These are phyloP conservation scores for Miniopterus natalensis DNA, from an alignment of 2,113 vertebrate species.

Conservation along the genomic window DNA sequence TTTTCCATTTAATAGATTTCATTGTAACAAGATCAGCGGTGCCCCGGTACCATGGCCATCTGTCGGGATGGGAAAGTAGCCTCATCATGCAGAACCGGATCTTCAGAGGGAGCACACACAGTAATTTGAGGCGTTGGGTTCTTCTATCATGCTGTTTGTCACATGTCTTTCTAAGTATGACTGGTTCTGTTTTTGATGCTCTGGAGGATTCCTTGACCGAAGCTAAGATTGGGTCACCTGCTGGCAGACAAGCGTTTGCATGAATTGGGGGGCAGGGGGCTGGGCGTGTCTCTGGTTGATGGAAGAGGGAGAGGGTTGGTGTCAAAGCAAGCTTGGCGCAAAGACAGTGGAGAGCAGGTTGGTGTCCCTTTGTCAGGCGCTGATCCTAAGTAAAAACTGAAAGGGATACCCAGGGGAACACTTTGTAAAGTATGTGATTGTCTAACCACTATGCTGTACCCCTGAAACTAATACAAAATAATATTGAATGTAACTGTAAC, in stretches of 20 bases:
- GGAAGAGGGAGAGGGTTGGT: background rate
- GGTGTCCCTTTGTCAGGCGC: background rate
- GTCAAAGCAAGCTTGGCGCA: background rate
- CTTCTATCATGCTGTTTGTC: background rate
- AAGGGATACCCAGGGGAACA: background rate
- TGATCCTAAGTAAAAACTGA: background rate
- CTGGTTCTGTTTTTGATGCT: background rate
- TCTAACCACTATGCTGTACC: background rate
- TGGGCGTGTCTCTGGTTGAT: background rate
- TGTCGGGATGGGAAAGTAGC: conserved; percentile 19
- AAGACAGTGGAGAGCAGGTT: background rate
- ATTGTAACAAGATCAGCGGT: conserved; percentile 59
- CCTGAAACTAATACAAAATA: too few relatives aligned
- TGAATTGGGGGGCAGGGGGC: background rate
- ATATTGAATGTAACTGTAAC: background rate
- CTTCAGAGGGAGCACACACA: background rate
- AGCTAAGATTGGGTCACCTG: background rate
- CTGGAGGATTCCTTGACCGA: background rate
- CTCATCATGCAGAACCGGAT: conserved; percentile 20
- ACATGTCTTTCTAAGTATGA: background rate
- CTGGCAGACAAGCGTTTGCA: background rate
- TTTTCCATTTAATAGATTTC: conserved; percentile 69
- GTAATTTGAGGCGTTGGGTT: background rate
- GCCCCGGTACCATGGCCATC: conserved; percentile 27
- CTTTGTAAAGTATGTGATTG: background rate